phyloP scores from a whole-genome alignment of 2,797 vertebrate species.

The Stomatorhinus walkeri region DNA sequence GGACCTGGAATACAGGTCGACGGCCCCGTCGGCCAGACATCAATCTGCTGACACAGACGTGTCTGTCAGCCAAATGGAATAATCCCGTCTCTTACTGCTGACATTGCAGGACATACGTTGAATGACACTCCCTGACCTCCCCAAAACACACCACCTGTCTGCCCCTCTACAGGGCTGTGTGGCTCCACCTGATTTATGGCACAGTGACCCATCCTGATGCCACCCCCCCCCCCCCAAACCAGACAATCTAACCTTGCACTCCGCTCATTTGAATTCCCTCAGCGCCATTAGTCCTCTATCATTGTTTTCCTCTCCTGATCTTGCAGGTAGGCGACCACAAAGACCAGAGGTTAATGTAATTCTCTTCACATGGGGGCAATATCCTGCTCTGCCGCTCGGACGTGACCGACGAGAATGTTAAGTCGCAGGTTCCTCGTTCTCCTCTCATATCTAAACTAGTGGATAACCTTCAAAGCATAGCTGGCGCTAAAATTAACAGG shows the following conservation, averaged over 20 bases:
- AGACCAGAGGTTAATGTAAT: neutral
- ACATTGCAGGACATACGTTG: slow-evolving; percentile 35
- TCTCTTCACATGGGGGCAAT: neutral
- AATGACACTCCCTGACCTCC: slow-evolving; percentile 20
- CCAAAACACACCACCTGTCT: neutral
- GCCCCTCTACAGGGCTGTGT: neutral
- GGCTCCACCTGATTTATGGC: slow-evolving; percentile 22
- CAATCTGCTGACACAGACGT: slow-evolving; percentile 54
- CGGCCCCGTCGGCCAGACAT: slow-evolving; percentile 32
- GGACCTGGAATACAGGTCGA: slow-evolving; percentile 30
- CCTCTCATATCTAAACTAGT: neutral
- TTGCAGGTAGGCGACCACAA: neutral
- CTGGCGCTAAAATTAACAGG: neutral
- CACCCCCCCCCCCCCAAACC: neutral
- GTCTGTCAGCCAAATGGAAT: slow-evolving; percentile 44
- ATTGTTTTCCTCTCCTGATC: neutral
- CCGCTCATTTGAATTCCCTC: neutral
- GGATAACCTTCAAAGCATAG: neutral
- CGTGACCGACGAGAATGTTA: neutral
- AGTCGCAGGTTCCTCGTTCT: neutral
- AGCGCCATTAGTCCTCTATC: neutral
- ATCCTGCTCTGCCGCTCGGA: neutral
- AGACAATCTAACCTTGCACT: neutral
- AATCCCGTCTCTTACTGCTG: slow-evolving; percentile 54
- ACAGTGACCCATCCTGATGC: neutral